phyloP scores from a whole-genome alignment of 2,797 vertebrate species.

The Setipinna tenuifilis region DNA sequence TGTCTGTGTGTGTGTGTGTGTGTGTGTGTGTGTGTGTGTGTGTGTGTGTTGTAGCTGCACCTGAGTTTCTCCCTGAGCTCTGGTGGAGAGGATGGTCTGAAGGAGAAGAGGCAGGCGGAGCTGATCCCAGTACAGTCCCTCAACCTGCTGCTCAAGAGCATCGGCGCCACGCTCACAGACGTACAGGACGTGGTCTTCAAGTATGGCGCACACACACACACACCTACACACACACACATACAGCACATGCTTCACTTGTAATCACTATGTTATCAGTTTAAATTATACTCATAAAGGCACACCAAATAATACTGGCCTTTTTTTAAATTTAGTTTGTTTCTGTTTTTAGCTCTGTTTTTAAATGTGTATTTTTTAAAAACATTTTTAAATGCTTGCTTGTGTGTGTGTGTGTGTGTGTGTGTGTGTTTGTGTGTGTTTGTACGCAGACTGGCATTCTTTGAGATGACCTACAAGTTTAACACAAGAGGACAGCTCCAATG shows the following conservation, averaged over 20 bases:
- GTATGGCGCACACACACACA: constrained; percentile 69
- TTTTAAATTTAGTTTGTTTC: too few species aligned
- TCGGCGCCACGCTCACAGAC: constrained; percentile 95
- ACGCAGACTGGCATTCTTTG: constrained; percentile 89
- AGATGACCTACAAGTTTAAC: constrained; percentile 88
- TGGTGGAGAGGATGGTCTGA: constrained; percentile 87
- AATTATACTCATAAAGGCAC: too few species aligned
- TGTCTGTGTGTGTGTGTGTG: constrained; percentile 26
- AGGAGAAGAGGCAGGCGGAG: constrained; percentile 79
- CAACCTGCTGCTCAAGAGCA: constrained; percentile 94
- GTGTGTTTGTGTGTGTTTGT: neutral
- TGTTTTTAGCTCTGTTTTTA: too few species aligned
- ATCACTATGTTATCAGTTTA: neutral
- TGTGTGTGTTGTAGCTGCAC: constrained; percentile 80
- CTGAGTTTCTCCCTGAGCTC: constrained; percentile 94
- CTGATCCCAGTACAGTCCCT: constrained; percentile 87
- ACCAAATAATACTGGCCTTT: too few species aligned
- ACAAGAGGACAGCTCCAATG: constrained; percentile 90
- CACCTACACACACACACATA: neutral
- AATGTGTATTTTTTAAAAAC: neutral
- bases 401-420: neutral
- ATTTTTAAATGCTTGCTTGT: neutral
- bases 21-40: constrained; percentile 18
- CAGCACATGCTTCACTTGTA: neutral
- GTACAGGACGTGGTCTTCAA: constrained; percentile 96